These are phyloP conservation scores for Galeopterus variegatus DNA, from an alignment of 2,113 vertebrate species.

Conservation along the genomic window DNA sequence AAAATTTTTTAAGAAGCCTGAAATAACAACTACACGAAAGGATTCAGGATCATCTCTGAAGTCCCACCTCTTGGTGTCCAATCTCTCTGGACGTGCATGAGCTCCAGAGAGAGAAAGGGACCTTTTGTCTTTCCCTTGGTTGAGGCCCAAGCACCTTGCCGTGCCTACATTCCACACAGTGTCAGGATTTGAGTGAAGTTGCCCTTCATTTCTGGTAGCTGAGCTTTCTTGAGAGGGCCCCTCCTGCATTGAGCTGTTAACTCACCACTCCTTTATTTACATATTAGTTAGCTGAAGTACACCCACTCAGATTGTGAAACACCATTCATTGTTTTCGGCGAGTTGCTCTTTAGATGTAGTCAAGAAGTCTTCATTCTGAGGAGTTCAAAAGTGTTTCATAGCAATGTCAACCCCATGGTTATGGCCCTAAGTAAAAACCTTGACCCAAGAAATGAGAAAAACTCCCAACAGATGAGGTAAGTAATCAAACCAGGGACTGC, in stretches of 20 bases:
- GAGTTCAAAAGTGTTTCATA: slow-evolving; percentile 65
- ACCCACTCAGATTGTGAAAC: slow-evolving; percentile 81
- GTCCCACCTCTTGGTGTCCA: background rate
- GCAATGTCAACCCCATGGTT: slow-evolving; percentile 43
- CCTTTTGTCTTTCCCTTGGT: slow-evolving; percentile 26
- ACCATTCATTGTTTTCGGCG: slow-evolving; percentile 73
- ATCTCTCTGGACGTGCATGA: background rate
- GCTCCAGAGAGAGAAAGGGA: slow-evolving; percentile 23
- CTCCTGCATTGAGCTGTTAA: slow-evolving; percentile 43
- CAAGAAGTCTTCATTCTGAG: slow-evolving; percentile 64
- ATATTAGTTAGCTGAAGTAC: slow-evolving; percentile 67
- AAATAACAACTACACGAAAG: background rate
- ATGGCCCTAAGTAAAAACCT: slow-evolving; percentile 53
- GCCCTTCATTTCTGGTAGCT: slow-evolving; percentile 61
- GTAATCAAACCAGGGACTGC: slow-evolving; percentile 54
- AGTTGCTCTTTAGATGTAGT: slow-evolving; percentile 64
- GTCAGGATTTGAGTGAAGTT: background rate
- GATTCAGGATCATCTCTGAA: background rate
- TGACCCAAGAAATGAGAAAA: slow-evolving; percentile 63
- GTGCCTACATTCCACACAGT: background rate
- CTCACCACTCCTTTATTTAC: slow-evolving; percentile 82
- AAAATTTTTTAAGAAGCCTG: background rate
- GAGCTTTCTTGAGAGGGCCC: slow-evolving; percentile 43
- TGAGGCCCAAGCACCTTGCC: background rate
- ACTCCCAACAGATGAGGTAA: slow-evolving; percentile 37